These are phyloP conservation scores for Mormyrops boulengeri DNA, from an alignment of 2,797 vertebrate species.

Conservation along the genomic window DNA sequence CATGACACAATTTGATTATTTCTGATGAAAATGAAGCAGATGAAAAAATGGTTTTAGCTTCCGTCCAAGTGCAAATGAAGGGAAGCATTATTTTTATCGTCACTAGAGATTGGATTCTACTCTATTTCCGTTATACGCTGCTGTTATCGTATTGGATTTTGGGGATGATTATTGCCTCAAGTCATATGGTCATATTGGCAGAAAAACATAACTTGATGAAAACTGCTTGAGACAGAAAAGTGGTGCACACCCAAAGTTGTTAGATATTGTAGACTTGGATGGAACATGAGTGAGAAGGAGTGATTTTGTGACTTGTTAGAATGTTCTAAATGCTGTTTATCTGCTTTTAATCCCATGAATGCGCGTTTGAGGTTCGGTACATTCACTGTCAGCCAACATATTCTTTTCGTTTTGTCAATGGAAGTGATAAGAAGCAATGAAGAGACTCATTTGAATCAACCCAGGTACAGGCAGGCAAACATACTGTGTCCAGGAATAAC, in stretches of 20 bases:
- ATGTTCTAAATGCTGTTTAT: neutral
- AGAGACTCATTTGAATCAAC: neutral
- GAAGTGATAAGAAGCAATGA: neutral
- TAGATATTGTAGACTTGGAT: neutral
- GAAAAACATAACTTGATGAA: neutral
- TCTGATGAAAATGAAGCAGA: neutral
- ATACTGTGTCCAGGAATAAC: conserved; percentile 11
- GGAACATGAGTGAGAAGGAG: neutral
- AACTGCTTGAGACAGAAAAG: neutral
- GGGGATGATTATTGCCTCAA: neutral
- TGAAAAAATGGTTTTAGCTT: neutral
- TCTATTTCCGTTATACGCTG: neutral
- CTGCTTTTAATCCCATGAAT: neutral
- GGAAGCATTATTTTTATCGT: neutral
- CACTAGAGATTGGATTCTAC: neutral
- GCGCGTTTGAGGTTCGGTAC: neutral
- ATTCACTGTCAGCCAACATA: neutral
- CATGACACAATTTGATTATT: neutral
- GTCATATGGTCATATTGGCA: neutral
- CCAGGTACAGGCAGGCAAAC: neutral
- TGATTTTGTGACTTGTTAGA: neutral
- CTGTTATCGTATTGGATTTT: neutral
- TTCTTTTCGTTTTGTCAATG: neutral
- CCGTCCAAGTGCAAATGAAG: neutral
- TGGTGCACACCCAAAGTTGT: neutral